Base-by-base conservation (phyloP, 2,797 vertebrate species). In the Crocidura indochinensis region DNA sequence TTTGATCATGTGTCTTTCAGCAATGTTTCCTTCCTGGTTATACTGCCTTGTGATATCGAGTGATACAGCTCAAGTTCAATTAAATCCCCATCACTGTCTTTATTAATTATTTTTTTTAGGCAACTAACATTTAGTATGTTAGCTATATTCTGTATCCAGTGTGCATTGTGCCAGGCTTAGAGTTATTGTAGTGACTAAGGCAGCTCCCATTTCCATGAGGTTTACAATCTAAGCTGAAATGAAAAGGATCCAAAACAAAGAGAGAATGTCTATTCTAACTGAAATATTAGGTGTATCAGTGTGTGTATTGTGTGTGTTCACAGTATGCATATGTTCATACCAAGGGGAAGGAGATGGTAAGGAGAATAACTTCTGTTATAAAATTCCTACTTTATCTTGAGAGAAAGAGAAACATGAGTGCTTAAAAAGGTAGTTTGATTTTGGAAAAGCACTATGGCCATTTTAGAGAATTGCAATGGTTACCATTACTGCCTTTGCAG, bases 391-490 rank as follows among this genome's bases (percentile, higher is more conserved):
- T 69, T 72, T 53, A 71, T 75, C 27, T 19, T n/a, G 44, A 84
- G 27, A 79, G 20, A 22, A 27, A 53, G 49, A 31, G 29, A 72
- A 87, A 26, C 7, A 27, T 0, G n/a, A 84, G 27, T 31, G 44
- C 77, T 76, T 91, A 68, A 87, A 91, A 38, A 86, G 1, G 53
- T 51, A 12, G 53, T 78, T 72, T 86, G 17, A 77, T n/a, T 88
- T 84, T 27, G 51, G 60, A 84, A 64, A 60, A 44, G 62, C 6
- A 31, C 51, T 24, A 65, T 56, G 3, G 19, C 24, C 49, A 8
- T 19, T 67, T 9, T 56, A 49, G 2, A 73, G 14, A 76, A 71
- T 44, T 44, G 77, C 20, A 27, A 7, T n/a, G 1, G 24, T 26
- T 11, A 26, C 27, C 3, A 72, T 44, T 60, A 84, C 62, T 20